phyloP scores from a whole-genome alignment of 2,888 invertebrate species.

The Eueremaeus valkanovi region DNA sequence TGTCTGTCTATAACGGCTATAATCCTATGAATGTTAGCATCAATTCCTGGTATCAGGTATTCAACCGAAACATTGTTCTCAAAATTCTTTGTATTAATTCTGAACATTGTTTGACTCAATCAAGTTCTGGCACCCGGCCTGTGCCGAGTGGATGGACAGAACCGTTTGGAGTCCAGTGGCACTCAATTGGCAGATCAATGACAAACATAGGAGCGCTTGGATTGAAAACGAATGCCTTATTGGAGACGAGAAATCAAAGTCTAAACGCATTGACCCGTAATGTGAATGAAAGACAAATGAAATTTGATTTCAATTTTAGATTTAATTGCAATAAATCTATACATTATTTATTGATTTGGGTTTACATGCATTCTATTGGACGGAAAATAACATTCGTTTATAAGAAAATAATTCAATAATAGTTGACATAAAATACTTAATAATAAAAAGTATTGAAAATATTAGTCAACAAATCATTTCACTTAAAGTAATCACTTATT shows the following conservation, averaged over 20 bases:
- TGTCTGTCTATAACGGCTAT: constrained; percentile 41
- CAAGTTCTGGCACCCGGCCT: constrained; percentile 35
- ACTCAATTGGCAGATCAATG: constrained; percentile 37
- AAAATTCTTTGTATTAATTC: background rate
- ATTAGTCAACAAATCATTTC: background rate
- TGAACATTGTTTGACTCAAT: background rate
- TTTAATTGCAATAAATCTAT: background rate
- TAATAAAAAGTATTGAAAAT: background rate
- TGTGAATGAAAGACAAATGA: background rate
- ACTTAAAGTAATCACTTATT: background rate
- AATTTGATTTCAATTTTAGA: background rate
- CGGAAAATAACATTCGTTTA: background rate
- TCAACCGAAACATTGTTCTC: background rate
- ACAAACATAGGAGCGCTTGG: constrained; percentile 36
- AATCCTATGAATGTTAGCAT: constrained; percentile 46
- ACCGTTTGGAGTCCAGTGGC: constrained; percentile 10
- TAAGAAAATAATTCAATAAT: background rate
- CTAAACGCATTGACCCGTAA: constrained; percentile 21
- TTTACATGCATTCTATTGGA: background rate
- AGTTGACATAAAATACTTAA: background rate
- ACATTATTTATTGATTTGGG: background rate
- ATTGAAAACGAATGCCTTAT: constrained; percentile 37
- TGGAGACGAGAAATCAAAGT: background rate
- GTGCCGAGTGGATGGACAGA: constrained; percentile 35
- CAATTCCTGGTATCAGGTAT: constrained; percentile 45